Evolutionary conservation across 2,797 vertebrate species (phyloP).

Genomic region (Orestias chungarensis): DNA sequence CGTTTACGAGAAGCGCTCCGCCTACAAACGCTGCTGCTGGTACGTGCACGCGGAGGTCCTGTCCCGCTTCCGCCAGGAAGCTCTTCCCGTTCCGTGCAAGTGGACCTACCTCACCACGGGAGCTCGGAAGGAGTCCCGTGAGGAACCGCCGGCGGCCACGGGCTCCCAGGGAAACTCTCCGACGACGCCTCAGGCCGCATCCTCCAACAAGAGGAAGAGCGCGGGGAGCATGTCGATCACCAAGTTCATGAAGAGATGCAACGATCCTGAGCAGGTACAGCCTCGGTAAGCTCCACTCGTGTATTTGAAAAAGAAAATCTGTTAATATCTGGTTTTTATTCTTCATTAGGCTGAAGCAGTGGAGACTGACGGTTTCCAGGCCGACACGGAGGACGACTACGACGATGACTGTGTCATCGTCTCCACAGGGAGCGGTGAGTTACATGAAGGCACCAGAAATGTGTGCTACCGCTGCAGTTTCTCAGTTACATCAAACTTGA

Average conservation of each 20-base stretch:
- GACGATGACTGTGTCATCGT: slow-evolving; percentile 90
- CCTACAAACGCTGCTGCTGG: slow-evolving; percentile 90
- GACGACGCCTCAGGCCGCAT: slow-evolving; percentile 69
- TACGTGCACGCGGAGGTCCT: slow-evolving; percentile 90
- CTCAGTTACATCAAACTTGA: neutral
- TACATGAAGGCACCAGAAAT: neutral
- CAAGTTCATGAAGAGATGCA: slow-evolving; percentile 92
- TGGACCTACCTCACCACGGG: slow-evolving; percentile 92
- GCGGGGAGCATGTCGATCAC: slow-evolving; percentile 93
- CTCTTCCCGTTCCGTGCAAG: slow-evolving; percentile 90
- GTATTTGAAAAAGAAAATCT: neutral
- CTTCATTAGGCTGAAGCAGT: slow-evolving; percentile 73
- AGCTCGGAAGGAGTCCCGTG: slow-evolving; percentile 87
- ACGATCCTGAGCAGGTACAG: slow-evolving; percentile 82
- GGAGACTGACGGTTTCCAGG: slow-evolving; percentile 93
- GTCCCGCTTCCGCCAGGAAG: slow-evolving; percentile 81
- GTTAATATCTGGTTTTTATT: neutral
- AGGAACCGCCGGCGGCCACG: slow-evolving; percentile 61
- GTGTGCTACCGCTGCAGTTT: no score
- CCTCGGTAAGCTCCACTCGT: neutral
- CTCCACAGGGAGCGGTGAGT: slow-evolving; percentile 79
- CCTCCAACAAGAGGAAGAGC: slow-evolving; percentile 85
- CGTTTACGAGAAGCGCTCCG: slow-evolving; percentile 90
- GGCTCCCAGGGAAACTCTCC: slow-evolving; percentile 79
- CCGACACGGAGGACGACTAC: slow-evolving; percentile 93